Evolutionary conservation across 2,888 invertebrate species (phyloP), one percentile per base, ranked within the genome.

Genomic region (Andrena camellia): DNA sequence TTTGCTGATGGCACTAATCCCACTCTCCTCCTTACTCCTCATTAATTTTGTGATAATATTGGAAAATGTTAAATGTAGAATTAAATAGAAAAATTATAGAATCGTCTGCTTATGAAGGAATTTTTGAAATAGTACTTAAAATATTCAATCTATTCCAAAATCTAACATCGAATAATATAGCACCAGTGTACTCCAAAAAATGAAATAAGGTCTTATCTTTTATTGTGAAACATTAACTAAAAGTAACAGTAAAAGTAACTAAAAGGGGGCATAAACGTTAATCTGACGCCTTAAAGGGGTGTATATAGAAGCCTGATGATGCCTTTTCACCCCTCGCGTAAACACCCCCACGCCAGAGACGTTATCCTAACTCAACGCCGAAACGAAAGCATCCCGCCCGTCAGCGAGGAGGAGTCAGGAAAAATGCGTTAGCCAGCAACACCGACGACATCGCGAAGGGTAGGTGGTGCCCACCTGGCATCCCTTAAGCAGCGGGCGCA

Each of bases 361-460:
- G 66, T 67, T 78, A 78, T 60, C 20, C 35, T 33, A 29, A 3
- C 6, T 35, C 8, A 67, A 42, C 13, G 20, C 2, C 23, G 26
- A 13, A 29, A 8, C 10, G 31, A 33, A 33, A 62, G 29, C 42
- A 66, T 57, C 29, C 50, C 66, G 52, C 23, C 35, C 33, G 26
- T 33, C 59, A 52, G 48, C 26, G 60, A 59, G 62, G 60, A 69
- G 74, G 75, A 82, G 78, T 78, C 78, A 83, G 67, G 78, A 82
- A 78, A 82, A 83, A 78, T 63, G 68, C 74, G 78, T 81, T 83
- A 64, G 71, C 63, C 68, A 71, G 69, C 71, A 63, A 78, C 50
- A 74, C 42, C 31, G 69, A 52, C 50, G 73, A 33, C 66, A 50
- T 66, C 64, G 70, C 59, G 59, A 68, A 74, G 78, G 71, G 67